Evolutionary conservation across 2,797 vertebrate genomes (phyloP).

Genomic region (Chanos chanos): DNA sequence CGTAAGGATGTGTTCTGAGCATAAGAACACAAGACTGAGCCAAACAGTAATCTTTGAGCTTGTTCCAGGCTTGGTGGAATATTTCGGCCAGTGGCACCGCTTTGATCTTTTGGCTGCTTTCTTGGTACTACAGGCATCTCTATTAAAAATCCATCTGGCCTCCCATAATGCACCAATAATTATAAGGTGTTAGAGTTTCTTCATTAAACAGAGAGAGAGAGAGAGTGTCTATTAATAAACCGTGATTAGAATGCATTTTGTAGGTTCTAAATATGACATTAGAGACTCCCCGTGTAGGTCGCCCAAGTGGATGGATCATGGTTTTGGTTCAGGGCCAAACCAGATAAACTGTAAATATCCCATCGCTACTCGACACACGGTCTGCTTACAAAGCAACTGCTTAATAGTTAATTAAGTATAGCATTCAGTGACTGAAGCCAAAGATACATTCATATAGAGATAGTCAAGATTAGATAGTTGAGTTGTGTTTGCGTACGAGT

Average conservation of each 20-base stretch:
- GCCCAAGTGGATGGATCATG: constrained; percentile 21
- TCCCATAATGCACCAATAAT: constrained; percentile 33
- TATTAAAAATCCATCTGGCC: constrained; percentile 24
- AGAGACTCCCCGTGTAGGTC: constrained; percentile 18
- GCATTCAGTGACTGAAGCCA: background rate
- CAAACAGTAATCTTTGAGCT: too few relatives aligned
- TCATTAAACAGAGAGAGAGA: constrained; percentile 35
- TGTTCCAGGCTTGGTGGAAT: too few relatives aligned
- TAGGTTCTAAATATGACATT: constrained; percentile 24
- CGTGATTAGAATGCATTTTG: constrained; percentile 37
- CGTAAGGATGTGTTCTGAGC: too few relatives aligned
- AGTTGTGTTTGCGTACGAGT: too few relatives aligned
- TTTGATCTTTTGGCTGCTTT: constrained; percentile 11
- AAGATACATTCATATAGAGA: background rate
- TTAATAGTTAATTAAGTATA: constrained; percentile 20
- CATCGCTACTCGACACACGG: background rate
- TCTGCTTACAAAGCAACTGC: constrained; percentile 4
- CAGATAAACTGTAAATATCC: constrained; percentile 24
- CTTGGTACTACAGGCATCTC: constrained; percentile 22
- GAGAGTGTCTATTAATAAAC: constrained; percentile 42
- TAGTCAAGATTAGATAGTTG: too few relatives aligned
- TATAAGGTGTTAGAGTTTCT: constrained; percentile 34
- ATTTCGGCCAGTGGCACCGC: background rate
- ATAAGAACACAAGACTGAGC: too few relatives aligned
- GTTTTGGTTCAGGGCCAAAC: constrained; percentile 27